A percentile compares a stretch with the other conserved stretches of the same genome.
Evolutionary conservation across 2,888 invertebrate genomes (phyloP).

Genomic region (Brachynemurus nebulosus): DNA sequence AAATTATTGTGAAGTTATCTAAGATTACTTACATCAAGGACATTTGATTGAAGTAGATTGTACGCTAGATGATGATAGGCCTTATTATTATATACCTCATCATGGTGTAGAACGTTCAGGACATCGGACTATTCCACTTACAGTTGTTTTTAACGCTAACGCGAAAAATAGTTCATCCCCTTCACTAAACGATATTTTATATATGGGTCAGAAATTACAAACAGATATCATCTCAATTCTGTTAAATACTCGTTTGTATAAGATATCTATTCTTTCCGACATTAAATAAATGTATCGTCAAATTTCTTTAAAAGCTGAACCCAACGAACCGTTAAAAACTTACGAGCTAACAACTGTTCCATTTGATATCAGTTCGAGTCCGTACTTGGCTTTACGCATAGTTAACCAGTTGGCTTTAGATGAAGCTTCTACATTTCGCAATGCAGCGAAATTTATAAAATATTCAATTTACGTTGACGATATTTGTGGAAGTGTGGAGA

Average conservation of each 20-base stretch:
- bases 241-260: background rate
- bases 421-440: background rate
- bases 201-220: background rate
- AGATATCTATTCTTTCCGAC: background rate
- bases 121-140: background rate
- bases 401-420: background rate
- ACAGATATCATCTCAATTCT: background rate
- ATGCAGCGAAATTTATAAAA: background rate
- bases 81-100: background rate
- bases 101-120: background rate
- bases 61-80: background rate
- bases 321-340: background rate
- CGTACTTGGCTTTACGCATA: background rate
- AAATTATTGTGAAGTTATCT: background rate
- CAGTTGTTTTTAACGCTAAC: background rate
- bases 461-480: background rate
- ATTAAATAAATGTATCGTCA: background rate
- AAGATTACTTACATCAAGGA: background rate
- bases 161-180: background rate
- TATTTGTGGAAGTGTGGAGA: background rate
- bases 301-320: background rate
- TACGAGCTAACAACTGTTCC: background rate
- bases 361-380: background rate
- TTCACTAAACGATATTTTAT: background rate
- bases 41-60: background rate